phyloP scores from a whole-genome alignment of 2,888 invertebrate genomes.

The Fragum whitleyi region DNA sequence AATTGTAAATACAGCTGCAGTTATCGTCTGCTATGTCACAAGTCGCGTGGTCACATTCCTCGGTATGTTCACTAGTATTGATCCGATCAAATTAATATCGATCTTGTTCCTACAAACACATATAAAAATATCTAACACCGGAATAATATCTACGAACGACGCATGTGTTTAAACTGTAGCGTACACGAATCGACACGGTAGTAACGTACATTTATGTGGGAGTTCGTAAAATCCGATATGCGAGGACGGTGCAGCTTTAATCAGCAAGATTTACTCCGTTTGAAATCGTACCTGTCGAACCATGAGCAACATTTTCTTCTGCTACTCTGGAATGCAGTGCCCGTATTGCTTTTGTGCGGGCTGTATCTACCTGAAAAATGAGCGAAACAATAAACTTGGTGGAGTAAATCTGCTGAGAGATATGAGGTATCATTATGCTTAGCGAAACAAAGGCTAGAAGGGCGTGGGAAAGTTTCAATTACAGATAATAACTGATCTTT shows the following conservation, averaged over 20 bases:
- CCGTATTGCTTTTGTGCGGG: not conserved
- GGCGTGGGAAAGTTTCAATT: slow-evolving; percentile 19
- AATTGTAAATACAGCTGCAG: not conserved
- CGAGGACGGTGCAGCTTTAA: not conserved
- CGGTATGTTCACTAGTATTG: not conserved
- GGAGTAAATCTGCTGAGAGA: not conserved
- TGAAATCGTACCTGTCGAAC: slow-evolving; percentile 15
- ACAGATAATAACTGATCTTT: not conserved
- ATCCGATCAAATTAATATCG: slow-evolving; percentile 13
- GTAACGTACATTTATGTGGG: not conserved
- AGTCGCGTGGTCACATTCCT: slow-evolving; percentile 8
- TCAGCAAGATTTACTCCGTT: not conserved
- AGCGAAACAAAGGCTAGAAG: slow-evolving; percentile 9
- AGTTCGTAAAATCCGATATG: not conserved
- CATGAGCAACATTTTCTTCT: slow-evolving; percentile 1
- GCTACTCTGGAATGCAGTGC: slow-evolving; percentile 6
- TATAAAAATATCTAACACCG: not conserved
- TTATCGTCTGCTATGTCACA: slow-evolving; percentile 10
- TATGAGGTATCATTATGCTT: not conserved
- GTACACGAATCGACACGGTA: not conserved
- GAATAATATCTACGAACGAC: not conserved
- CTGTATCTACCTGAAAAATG: slow-evolving; percentile 17
- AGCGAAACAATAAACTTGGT: slow-evolving; percentile 1
- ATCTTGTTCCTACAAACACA: slow-evolving; percentile 1
- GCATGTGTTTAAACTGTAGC: not conserved